A percentile compares a stretch with the other conserved stretches of the same genome.
Conservation (phyloP, 2,113 vertebrate species). For the Hystrix cristata region DNA sequence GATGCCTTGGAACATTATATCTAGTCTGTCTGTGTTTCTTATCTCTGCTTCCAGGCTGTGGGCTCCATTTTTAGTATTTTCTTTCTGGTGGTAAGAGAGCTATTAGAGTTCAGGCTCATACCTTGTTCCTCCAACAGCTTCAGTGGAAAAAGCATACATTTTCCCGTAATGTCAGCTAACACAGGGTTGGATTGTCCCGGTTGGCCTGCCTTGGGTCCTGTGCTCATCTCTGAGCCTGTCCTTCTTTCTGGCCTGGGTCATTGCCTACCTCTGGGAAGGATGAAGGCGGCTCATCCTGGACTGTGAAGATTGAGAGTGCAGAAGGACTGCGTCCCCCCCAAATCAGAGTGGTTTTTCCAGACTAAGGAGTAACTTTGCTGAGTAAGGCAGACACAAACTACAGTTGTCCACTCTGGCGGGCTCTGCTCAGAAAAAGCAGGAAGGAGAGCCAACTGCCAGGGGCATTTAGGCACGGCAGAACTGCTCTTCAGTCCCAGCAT, state of each 20-base stretch:
- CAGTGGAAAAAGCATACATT: background rate
- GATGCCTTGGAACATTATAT: background rate
- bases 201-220: background rate
- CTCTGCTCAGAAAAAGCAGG: background rate
- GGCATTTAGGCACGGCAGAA: background rate
- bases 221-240: background rate
- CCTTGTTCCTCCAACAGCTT: background rate
- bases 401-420: rapidly evolving
- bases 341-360: background rate
- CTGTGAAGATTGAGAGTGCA: background rate
- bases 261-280: background rate
- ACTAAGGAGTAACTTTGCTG: background rate
- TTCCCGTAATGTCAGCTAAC: background rate
- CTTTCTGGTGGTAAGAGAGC: background rate
- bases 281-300: background rate
- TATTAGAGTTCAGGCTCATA: background rate
- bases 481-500: background rate
- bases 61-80: background rate
- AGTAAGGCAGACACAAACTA: background rate
- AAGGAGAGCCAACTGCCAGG: background rate
- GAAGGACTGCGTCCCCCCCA: background rate
- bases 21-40: background rate
- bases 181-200: background rate
- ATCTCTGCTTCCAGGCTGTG: background rate
- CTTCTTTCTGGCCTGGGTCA: background rate